Evolutionary conservation across 2,113 vertebrate species (phyloP), one percentile per base, ranked within the genome.

Genomic region (Thalassarche chlororhynchos): DNA sequence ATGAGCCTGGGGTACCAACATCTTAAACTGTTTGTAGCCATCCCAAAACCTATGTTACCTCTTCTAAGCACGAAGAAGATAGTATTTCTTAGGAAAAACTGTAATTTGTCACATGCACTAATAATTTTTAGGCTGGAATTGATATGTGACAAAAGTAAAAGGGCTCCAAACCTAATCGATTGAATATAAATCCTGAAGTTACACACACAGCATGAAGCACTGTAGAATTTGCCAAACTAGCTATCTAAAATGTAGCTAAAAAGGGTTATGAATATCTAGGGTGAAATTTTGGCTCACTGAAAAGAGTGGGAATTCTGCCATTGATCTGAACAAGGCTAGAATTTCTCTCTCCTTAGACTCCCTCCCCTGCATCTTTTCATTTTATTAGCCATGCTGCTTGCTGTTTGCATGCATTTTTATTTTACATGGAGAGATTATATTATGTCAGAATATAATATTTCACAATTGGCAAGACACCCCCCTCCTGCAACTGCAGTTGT

Each of bases 371-470:
- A 83, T 84, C 66, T 88, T 93, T 79, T 89, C 28, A 51, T 84
- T 95, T 94, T 87, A 83, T 83, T 94, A 90, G 71, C 25, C 42
- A 42, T 69, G 69, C 54, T 72, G 18, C 58, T 91, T 94, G 89
- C 89, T 83, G 58, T 74, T 95, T 94, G 66, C 66, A 72, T 34
- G 70, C 70, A 34, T 91, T 96, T 94, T 82, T 92, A 36, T 93
- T 97, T 96, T 93, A 72, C 74, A 42, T 55, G 49, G 47, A 77
- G 38, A 79, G 28, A 29, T 66, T 79, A 36, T 74, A 77, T 77
- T 51, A 94, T 90, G 46, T 77, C 84, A 83, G 80, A 93, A 83
- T 92, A 95, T 96, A 91, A 40, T 77, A 91, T 96, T 96, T 96
- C 91, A 85, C 66, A 91, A 51, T 77, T 91, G 91, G 87, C 84